Evolutionary conservation across 2,113 vertebrate species (phyloP).

Genomic region (Typhlomys cinereus): DNA sequence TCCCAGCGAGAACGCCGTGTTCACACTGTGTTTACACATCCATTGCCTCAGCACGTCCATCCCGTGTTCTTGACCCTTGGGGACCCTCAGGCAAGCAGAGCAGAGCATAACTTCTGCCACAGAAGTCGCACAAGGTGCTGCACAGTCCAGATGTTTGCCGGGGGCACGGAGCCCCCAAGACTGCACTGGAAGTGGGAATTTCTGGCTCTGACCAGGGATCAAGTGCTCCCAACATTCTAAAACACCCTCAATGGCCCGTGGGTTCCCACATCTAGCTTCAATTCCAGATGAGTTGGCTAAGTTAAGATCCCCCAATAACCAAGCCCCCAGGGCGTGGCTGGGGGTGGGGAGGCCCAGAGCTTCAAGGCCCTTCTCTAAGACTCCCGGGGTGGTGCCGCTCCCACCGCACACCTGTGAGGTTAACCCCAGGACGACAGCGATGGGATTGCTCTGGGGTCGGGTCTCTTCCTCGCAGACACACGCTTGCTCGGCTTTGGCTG

Average conservation of each 20-base stretch:
- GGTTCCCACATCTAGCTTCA: not conserved
- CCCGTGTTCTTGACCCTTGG: not conserved
- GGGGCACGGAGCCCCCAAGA: not conserved
- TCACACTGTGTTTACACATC: no score
- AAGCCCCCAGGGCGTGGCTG: not conserved
- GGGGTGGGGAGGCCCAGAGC: not conserved
- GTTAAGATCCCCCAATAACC: not conserved
- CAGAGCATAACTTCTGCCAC: not conserved
- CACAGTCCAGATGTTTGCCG: not conserved
- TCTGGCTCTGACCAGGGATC: not conserved
- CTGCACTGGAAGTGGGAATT: not conserved
- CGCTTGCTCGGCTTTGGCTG: not conserved
- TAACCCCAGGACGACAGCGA: no score
- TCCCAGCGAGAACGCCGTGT: not conserved
- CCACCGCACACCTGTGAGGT: no score
- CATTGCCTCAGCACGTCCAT: no score
- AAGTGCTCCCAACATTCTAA: not conserved
- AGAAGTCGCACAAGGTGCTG: not conserved
- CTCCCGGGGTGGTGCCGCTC: no score
- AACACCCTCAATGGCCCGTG: not conserved
- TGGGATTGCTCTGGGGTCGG: not conserved
- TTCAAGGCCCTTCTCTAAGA: not conserved
- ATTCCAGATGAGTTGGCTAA: not conserved
- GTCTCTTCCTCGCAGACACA: fast-evolving
- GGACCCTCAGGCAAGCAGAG: not conserved